Base-by-base conservation (phyloP, 2,888 invertebrate genomes). In the Tenthredo distinguenda region DNA sequence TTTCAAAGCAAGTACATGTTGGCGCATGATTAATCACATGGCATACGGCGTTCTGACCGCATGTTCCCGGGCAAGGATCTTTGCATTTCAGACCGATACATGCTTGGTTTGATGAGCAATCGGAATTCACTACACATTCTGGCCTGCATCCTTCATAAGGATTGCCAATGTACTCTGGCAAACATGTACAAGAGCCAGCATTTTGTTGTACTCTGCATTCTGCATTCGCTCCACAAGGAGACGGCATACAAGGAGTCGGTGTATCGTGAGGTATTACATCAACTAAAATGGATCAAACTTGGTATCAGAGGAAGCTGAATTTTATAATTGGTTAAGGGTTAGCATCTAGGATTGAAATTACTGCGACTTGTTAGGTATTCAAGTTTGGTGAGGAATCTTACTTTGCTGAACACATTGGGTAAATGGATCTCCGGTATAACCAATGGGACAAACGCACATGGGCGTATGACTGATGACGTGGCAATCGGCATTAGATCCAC, bases 181-280 rank as follows among this genome's bases (percentile, higher is more conserved):
- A 94, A 91, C 98, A 98, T 34, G 97, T 96, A 91, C 98, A 98
- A 10, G 96, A 96, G 7, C 97, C 96, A 90, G 96, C 96, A 18
- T 95, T 95, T 90, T 96, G 96, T 40, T 95, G 94, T 90, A 96
- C 95, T 55, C 95, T 95, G 91, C 97, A 97, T 89, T 96, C 94
- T 85, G 97, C 96, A 90, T 97, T 97, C 47, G 97, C 95, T 82
- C 97, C 97, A 91, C 97, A 97, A 1, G 97, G 97, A 81, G 96
- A 96, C 55, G 96, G 97, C 84, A 94, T 92, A 90, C 97, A 97
- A 0, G 96, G 96, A 87, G 96, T 95, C 85, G 91, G 87, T 58
- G 90, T 89, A 88, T 85, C 84, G 62, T 47, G 47, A 71, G 86
- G 86, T 26, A 86, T 86, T 68, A 85, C 83, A n/a, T 55, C 86